Conservation (phyloP, 2,888 invertebrate genomes). For the Flexamia atlantica region DNA sequence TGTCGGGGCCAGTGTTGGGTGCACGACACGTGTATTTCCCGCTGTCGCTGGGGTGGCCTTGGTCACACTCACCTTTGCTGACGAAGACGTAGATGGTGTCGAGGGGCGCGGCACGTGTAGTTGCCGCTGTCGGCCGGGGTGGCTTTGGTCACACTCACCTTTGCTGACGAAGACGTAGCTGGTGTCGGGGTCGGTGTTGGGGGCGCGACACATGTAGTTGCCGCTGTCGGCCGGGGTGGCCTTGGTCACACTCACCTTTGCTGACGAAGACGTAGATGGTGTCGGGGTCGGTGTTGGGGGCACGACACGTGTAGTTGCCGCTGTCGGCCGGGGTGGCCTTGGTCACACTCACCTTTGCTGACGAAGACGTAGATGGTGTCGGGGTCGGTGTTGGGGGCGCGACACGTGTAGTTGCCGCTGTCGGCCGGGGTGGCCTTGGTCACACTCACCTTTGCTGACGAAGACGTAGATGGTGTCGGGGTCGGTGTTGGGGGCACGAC, state of each 20-base stretch:
- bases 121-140: slow-evolving; percentile 92
- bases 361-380: slow-evolving; percentile 94
- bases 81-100: slow-evolving; percentile 94
- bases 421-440: slow-evolving; percentile 88
- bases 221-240: slow-evolving; percentile 91
- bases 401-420: slow-evolving; percentile 94
- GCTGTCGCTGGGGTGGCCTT: too few species aligned
- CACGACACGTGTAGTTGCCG: slow-evolving; percentile 93
- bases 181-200: slow-evolving; percentile 92
- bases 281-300: slow-evolving; percentile 92
- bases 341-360: slow-evolving; percentile 71
- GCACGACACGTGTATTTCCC: slow-evolving; percentile 95
- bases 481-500: slow-evolving; percentile 92
- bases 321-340: too few species aligned
- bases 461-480: slow-evolving; percentile 92
- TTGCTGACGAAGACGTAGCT: slow-evolving; percentile 93
- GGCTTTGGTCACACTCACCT: slow-evolving; percentile 90
- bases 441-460: slow-evolving; percentile 92
- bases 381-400: slow-evolving; percentile 81
- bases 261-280: slow-evolving; percentile 93
- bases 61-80: slow-evolving; percentile 73
- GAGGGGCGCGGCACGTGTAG: slow-evolving; percentile 92
- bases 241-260: slow-evolving; percentile 89
- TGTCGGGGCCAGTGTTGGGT: slow-evolving; percentile 92
- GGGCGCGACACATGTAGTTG: slow-evolving; percentile 93